Conservation (phyloP, 2,888 invertebrate species). For the Epiblema foenella region DNA sequence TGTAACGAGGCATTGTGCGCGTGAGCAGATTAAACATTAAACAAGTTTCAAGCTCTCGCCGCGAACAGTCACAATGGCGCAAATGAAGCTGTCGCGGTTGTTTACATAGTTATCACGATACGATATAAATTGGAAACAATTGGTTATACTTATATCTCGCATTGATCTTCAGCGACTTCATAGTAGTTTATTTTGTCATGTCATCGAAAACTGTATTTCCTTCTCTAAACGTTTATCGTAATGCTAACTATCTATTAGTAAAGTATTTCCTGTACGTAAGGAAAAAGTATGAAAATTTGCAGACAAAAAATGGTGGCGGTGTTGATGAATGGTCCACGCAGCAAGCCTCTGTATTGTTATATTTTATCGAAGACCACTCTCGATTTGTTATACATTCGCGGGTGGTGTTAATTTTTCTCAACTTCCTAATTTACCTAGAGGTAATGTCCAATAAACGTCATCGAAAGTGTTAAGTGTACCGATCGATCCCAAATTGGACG, state of each 20-base stretch:
- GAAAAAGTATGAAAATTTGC: no score
- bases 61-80: slow-evolving; percentile 7
- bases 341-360: no score
- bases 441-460: not conserved
- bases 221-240: not conserved
- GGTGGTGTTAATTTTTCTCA: no score
- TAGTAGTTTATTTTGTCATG: not conserved
- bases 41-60: slow-evolving; percentile 3
- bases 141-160: not conserved
- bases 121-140: slow-evolving; percentile 1
- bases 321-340: no score
- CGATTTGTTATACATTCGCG: no score
- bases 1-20: slow-evolving; percentile 17
- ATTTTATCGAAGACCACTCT: no score
- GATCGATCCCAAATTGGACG: slow-evolving; percentile 11
- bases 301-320: no score
- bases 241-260: not conserved
- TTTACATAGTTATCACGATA: not conserved
- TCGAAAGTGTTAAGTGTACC: slow-evolving; percentile 10
- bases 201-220: not conserved
- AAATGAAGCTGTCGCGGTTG: slow-evolving; percentile 8
- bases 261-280: no score
- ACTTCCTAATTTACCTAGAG: not conserved
- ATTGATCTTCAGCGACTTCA: not conserved
- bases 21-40: slow-evolving; percentile 6